phyloP scores from a whole-genome alignment of 2,113 vertebrate species.

The Cnemophilus loriae region DNA sequence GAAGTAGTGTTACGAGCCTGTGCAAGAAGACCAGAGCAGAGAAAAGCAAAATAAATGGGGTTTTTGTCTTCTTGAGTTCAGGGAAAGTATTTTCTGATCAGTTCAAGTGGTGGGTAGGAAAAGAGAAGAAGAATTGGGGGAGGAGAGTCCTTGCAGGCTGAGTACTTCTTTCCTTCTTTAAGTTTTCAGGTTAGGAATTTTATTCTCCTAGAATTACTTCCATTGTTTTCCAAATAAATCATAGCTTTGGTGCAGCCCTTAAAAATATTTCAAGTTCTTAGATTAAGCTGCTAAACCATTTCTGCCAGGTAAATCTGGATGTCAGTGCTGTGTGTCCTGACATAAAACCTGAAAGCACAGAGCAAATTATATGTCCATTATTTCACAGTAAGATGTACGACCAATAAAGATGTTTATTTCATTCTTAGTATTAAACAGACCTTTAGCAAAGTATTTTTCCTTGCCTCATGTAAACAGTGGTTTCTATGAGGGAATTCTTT shows the following conservation, averaged over 20 bases:
- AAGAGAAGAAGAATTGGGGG: rapidly evolving
- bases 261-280: background rate
- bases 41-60: background rate
- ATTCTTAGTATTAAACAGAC: background rate
- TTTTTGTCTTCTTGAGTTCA: background rate
- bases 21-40: background rate
- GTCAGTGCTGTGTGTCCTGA: background rate
- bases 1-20: rapidly evolving
- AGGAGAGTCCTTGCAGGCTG: background rate
- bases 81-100: background rate
- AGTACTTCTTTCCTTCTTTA: background rate
- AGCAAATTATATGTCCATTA: background rate
- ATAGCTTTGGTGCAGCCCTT: background rate
- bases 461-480: background rate
- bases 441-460: background rate
- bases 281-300: background rate
- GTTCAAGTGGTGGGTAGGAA: background rate
- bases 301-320: background rate
- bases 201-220: background rate
- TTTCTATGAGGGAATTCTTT: background rate
- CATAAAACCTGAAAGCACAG: rapidly evolving
- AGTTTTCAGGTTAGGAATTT: background rate
- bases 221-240: background rate
- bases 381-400: background rate
- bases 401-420: background rate